Evolutionary conservation across 2,888 invertebrate species (phyloP), one percentile per base, ranked within the genome.

Genomic region (Cephus pulcher): DNA sequence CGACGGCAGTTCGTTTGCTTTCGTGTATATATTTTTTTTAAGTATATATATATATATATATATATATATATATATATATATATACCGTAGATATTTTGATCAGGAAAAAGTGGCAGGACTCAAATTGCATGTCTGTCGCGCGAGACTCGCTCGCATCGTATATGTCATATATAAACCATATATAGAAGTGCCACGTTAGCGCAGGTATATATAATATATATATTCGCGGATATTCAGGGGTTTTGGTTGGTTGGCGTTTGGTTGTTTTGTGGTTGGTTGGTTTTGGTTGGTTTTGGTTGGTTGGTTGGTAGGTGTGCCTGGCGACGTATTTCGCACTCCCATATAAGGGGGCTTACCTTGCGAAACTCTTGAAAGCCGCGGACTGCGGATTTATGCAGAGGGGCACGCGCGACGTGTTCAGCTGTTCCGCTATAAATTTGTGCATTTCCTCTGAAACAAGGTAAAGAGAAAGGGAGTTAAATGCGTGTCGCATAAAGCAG

Each of bases 311-410:
- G 85, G 78, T 82, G 79, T 80, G 80, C 82, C 82, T 80, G 80
- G 82, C 76, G 78, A 80, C 77, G 56, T 56, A 78, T 76, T 76
- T 75, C 78, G 80, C 77, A 56, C 78, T 78, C 85, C 86, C 92
- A 90, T 93, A 82, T 12, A 71, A 30, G 77, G 79, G 79, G 87
- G 92, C 96, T 97, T 97, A 99, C 99, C 98, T 99, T 94, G 98
- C 98, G 95, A 99, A 99, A 95, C 98, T 99, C 95, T 99, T 99
- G 95, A 99, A 99, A 92, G 99, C 98, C 92, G 99, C 98, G 91
- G 99, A 99, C 93, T 98, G 98, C 89, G 99, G 99, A 94, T 99
- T 99, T 94, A 99, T 99, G 95, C 99, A 99, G 88, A 99, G 95
- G 86, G 99, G 99, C 88, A 99, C 98, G 86, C 98, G 96, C 91